Evolutionary conservation across 2,888 invertebrate species (phyloP).

Genomic region (Ectobius pallidus): DNA sequence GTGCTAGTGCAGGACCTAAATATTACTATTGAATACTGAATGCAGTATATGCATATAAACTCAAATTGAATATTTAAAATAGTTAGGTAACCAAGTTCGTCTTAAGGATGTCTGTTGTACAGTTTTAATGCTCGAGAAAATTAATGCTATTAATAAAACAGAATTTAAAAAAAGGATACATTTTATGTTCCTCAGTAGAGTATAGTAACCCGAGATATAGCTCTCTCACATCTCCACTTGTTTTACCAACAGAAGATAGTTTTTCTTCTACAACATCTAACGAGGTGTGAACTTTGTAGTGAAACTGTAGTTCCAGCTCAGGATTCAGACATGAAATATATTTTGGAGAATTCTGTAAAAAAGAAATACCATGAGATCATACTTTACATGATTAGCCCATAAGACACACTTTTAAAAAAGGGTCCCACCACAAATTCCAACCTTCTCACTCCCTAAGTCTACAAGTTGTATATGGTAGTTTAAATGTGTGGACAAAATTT

Average conservation of each 20-base stretch:
- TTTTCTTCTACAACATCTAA: conserved; percentile 91
- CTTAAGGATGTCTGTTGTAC: too few species aligned
- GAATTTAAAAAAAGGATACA: conserved; percentile 76
- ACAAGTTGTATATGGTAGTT: too few species aligned
- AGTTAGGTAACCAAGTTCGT: too few species aligned
- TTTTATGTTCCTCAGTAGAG: conserved; percentile 95
- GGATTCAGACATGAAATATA: conserved; percentile 80
- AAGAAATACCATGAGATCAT: conserved; percentile 33
- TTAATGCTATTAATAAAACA: too few species aligned
- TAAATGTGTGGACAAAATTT: background rate
- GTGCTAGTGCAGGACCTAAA: too few species aligned
- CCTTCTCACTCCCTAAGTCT: too few species aligned
- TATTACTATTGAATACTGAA: too few species aligned
- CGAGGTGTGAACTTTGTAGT: conserved; percentile 92
- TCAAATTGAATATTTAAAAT: too few species aligned
- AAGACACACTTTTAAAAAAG: too few species aligned
- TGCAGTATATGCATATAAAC: too few species aligned
- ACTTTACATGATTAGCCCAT: background rate
- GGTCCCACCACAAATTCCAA: too few species aligned
- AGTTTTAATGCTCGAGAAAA: too few species aligned
- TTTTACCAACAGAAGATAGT: conserved; percentile 60
- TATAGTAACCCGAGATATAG: conserved; percentile 90
- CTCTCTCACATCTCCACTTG: conserved; percentile 80
- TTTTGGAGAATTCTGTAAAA: conserved; percentile 86
- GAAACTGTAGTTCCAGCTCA: conserved; percentile 85